Conservation (phyloP, 2,113 vertebrate genomes). For the Tachysurus vachellii region DNA sequence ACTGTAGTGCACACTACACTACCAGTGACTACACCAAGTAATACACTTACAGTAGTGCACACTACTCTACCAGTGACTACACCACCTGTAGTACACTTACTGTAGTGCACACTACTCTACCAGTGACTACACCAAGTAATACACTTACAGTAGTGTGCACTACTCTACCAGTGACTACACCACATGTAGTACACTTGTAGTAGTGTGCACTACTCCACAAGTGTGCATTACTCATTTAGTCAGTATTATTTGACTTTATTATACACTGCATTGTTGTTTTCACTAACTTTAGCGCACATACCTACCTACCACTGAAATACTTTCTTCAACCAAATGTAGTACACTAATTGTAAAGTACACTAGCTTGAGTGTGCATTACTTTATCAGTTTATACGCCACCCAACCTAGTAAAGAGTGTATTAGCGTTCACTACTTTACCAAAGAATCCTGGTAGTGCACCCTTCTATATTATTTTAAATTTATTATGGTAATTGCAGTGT, state of each 20-base stretch:
- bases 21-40: neutral
- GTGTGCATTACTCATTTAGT: neutral
- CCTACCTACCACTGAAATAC: neutral
- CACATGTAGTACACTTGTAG: neutral
- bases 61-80: neutral
- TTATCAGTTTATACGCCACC: neutral
- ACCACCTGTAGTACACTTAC: neutral
- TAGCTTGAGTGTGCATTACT: neutral
- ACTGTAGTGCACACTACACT: neutral
- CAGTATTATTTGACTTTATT: neutral
- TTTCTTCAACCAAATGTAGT: neutral
- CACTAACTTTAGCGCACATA: neutral
- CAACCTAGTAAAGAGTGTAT: neutral
- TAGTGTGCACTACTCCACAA: neutral
- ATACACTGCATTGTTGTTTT: neutral
- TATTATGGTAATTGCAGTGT: neutral
- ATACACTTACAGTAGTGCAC: neutral
- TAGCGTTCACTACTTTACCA: neutral
- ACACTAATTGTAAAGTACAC: neutral
- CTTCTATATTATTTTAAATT: neutral
- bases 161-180: neutral
- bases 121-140: neutral
- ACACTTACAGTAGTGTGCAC: constrained; percentile 5
- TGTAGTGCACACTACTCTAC: neutral
- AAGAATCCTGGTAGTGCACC: neutral